Evolutionary conservation across 64 coral and sea anemone species (phyloP).

Genomic region (Hydrozoanthus tunicans): DNA sequence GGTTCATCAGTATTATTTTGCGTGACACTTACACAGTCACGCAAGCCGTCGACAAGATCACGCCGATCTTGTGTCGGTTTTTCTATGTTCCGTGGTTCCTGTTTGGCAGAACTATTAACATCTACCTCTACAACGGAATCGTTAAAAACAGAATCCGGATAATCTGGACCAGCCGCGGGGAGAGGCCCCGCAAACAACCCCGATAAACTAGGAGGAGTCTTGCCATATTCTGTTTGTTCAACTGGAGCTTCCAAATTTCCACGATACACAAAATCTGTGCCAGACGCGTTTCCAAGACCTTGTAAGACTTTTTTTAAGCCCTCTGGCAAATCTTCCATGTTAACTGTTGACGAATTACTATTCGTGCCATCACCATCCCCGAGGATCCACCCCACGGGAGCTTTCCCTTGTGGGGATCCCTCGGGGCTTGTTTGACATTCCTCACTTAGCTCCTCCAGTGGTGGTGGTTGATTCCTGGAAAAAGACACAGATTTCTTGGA

Average conservation of each 20-base stretch:
- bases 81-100: not conserved
- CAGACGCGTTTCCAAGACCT: conserved; percentile 3
- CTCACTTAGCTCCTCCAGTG: conserved; percentile 23
- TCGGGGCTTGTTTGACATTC: not conserved
- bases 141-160: not conserved
- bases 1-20: not conserved
- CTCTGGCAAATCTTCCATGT: conserved; percentile 37
- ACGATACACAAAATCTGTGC: conserved; percentile 14
- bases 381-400: not conserved
- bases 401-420: not conserved
- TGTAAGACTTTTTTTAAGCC: conserved; percentile 31
- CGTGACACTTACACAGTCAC: not conserved
- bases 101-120: not conserved
- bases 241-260: not conserved
- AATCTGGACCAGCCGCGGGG: not conserved
- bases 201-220: conserved; percentile 31
- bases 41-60: not conserved
- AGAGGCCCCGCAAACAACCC: conserved; percentile 7
- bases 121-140: not conserved
- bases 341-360: conserved; percentile 15
- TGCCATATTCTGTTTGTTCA: not conserved
- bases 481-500: conserved; percentile 38
- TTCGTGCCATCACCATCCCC: not conserved
- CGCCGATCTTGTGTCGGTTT: not conserved
- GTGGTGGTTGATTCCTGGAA: conserved; percentile 3